Evolutionary conservation across 92 coral and sea anemone genomes (phyloP).

Genomic region (Epizoanthus fatuus): DNA sequence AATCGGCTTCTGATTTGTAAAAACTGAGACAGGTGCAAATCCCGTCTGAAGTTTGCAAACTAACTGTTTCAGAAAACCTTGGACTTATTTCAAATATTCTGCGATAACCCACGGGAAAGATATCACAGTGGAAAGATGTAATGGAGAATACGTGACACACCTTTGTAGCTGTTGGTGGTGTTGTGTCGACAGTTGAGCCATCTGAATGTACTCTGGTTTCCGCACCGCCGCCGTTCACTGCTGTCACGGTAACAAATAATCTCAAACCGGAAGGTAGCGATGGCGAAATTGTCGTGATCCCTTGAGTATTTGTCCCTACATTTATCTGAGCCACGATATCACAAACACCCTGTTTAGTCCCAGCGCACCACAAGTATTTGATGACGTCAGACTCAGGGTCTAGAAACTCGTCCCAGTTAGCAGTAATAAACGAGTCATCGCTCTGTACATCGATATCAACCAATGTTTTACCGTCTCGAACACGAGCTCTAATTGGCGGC

Average conservation of each 20-base stretch:
- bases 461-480: slow-evolving; percentile 73
- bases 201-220: slow-evolving; percentile 65
- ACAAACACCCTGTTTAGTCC: slow-evolving; percentile 82
- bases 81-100: no score
- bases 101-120: no score
- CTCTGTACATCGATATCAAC: slow-evolving; percentile 75
- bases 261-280: slow-evolving; percentile 71
- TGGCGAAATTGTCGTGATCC: slow-evolving; percentile 44
- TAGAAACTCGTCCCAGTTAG: slow-evolving; percentile 88
- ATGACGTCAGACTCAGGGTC: slow-evolving; percentile 84
- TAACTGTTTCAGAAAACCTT: no score
- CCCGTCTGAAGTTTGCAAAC: no score
- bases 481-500: slow-evolving; percentile 70
- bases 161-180: slow-evolving; percentile 73
- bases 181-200: slow-evolving; percentile 80
- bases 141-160: slow-evolving; percentile 44
- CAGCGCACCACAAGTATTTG: slow-evolving; percentile 84
- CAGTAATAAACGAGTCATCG: slow-evolving; percentile 68
- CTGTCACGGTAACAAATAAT: slow-evolving; percentile 73
- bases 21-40: no score
- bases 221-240: slow-evolving; percentile 79
- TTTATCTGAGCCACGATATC: slow-evolving; percentile 76
- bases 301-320: slow-evolving; percentile 56
- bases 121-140: neutral
- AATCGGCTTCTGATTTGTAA: no score